Conservation (phyloP, 92 coral and sea anemone species). For the Plumapathes pennacea region DNA sequence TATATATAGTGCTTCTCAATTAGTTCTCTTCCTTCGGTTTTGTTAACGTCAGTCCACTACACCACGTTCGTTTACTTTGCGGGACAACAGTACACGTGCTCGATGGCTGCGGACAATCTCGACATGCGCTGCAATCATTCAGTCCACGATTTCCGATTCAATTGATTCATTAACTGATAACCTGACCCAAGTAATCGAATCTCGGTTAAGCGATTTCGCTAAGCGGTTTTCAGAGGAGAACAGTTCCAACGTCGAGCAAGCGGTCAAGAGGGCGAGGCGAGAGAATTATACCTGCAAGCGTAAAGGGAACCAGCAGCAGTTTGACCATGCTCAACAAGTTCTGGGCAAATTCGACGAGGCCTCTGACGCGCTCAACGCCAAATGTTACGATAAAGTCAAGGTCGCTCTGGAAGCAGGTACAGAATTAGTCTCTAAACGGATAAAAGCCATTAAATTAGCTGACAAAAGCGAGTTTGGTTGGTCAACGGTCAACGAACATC, state of each 20-base stretch:
- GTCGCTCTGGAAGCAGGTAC: slow-evolving; percentile 17
- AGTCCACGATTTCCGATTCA: no score
- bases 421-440: slow-evolving; percentile 19
- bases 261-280: slow-evolving; percentile 7
- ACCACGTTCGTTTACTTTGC: no score
- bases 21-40: no score
- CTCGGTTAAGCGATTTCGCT: slow-evolving; percentile 4
- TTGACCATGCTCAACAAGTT: slow-evolving; percentile 5
- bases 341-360: slow-evolving; percentile 10
- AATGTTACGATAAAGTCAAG: slow-evolving; percentile 2
- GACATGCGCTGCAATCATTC: no score
- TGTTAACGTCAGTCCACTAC: no score
- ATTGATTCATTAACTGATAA: not conserved
- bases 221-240: slow-evolving; percentile 10
- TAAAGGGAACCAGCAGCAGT: slow-evolving; percentile 37
- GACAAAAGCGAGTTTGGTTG: slow-evolving; percentile 23
- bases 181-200: not conserved
- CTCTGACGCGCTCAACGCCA: not conserved
- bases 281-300: slow-evolving; percentile 21
- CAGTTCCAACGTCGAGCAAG: slow-evolving; percentile 6
- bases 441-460: slow-evolving; percentile 16
- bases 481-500: slow-evolving; percentile 11
- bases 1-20: no score
- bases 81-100: no score
- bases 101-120: no score